Conservation (phyloP, 2,113 vertebrate genomes). For the cat (Felis catus) region DNA sequence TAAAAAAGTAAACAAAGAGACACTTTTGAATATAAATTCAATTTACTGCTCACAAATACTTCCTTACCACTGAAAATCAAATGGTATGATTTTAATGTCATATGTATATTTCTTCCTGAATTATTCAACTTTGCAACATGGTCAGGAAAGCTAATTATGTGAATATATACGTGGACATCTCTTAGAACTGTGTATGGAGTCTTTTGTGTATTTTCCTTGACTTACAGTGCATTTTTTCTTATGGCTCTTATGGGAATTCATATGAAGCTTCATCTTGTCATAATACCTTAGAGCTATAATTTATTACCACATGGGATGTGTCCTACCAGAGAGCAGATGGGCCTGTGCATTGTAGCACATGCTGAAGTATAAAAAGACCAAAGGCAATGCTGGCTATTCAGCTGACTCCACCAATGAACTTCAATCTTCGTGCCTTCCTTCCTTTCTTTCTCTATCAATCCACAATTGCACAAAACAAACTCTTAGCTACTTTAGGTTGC, state of each 20-base stretch:
- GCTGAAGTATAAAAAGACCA: not conserved
- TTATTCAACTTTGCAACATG: constrained; percentile 35
- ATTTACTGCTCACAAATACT: not conserved
- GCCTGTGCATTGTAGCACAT: not conserved
- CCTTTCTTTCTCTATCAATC: not conserved
- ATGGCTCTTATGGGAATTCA: not conserved
- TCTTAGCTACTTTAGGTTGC: not conserved
- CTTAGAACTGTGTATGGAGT: not conserved
- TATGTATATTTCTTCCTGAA: not conserved
- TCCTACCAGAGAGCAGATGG: constrained; percentile 1
- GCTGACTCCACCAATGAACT: not conserved
- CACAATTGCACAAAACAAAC: not conserved
- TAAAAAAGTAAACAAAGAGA: not conserved
- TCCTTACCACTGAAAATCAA: constrained; percentile 38
- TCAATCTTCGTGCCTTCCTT: not conserved
- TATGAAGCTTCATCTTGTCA: not conserved
- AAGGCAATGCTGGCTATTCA: not conserved
- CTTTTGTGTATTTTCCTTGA: not conserved
- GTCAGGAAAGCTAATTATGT: constrained; percentile 27
- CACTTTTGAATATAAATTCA: constrained; percentile 48
- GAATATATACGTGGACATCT: not conserved
- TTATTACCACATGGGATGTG: not conserved
- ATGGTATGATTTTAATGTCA: constrained; percentile 22
- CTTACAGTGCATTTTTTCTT: not conserved
- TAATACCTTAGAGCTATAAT: not conserved